Evolutionary conservation across 37 sponge, comb jelly and placozoan genomes (phyloP), one percentile per base, ranked within the genome.

Genomic region (Petrosia ficiformis): DNA sequence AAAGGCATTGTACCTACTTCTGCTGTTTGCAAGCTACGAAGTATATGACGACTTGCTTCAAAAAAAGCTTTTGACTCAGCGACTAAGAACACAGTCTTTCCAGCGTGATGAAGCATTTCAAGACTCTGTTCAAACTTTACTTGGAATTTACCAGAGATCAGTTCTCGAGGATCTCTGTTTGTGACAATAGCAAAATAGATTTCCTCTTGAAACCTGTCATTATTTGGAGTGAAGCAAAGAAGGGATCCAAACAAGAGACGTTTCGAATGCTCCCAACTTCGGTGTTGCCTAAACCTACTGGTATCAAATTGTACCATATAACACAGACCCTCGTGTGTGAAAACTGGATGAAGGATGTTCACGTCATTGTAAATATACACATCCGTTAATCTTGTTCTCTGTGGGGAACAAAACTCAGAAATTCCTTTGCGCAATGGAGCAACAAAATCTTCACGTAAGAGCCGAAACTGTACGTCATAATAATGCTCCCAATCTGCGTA

Each of bases 391-490:
- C 85, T 72, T 40, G 76, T 77, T 5, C 42, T 43, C 24, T 57
- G 35, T 39, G 74, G 80, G 0, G 68, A 30, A 10, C 77, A 68
- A 56, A 67, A 94, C 41, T 74, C 76, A 40, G 48, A 52, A 1
- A 95, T 78, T 22, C 96, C 96, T 43, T 57, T 59, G 31, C 96
- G 77, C 4, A 95, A 83, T 34, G 96, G 96, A 33, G 84, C 86
- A 10, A 95, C 63, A 68, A 95, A 91, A 58, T 95, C 96, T 76
- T 95, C 96, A 33, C 96, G 65, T 25, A 95, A 76, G 4, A 95
- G 75, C 22, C 80, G 86, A 76, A 95, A 95, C 60, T 95, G 96
- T 1, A 85, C 70, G 60, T 95, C 89, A 44, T 83, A 82, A 70
- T 95, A 95, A 32, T 91, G 86, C 71, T 89, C 81, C 82, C 88